phyloP scores from a whole-genome alignment of 1,140 invertebrate species.

The fruit fly (Drosophila melanogaster) region DNA sequence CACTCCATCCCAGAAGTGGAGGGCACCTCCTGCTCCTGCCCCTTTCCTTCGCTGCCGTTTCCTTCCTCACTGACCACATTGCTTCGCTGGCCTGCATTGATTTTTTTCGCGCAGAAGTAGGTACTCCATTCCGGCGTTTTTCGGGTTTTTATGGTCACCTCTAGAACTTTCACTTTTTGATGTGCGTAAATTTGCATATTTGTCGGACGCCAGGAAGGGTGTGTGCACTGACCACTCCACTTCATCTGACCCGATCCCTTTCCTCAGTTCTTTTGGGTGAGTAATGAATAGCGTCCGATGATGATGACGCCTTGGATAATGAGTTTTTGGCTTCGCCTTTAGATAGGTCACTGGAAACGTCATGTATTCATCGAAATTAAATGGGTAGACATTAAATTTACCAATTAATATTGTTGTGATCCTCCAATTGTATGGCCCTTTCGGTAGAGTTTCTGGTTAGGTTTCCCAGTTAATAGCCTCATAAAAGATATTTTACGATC shows the following conservation, averaged over 20 bases:
- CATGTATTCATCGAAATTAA: slow-evolving; percentile 9
- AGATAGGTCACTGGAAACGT: slow-evolving; percentile 47
- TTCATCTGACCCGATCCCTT: no score
- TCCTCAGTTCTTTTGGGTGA: slow-evolving; percentile 36
- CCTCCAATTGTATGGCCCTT: background rate
- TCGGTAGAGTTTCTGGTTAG: slow-evolving; percentile 1
- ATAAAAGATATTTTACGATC: slow-evolving; percentile 21
- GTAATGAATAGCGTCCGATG: slow-evolving; percentile 43
- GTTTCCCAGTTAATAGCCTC: slow-evolving; percentile 1
- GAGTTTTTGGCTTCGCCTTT: slow-evolving; percentile 24
- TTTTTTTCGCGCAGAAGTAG: slow-evolving; percentile 50
- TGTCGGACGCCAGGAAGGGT: slow-evolving; percentile 31
- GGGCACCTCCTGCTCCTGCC: background rate
- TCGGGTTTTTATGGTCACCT: slow-evolving; percentile 46
- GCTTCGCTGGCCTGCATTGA: slow-evolving; percentile 55
- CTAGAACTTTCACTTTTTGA: slow-evolving; percentile 64
- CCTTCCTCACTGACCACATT: slow-evolving; percentile 37
- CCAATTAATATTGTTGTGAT: background rate
- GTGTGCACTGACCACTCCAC: slow-evolving; percentile 5
- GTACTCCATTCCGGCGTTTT: slow-evolving; percentile 42
- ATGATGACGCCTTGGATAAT: slow-evolving; percentile 43
- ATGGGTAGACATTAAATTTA: background rate
- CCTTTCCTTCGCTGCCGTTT: no score
- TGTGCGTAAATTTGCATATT: slow-evolving; percentile 74
- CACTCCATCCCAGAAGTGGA: slow-evolving; percentile 1